A percentile compares a stretch with the other conserved stretches of the same genome.
Conservation (phyloP, 2,888 invertebrate species). For the Epirrhoe alternata region DNA sequence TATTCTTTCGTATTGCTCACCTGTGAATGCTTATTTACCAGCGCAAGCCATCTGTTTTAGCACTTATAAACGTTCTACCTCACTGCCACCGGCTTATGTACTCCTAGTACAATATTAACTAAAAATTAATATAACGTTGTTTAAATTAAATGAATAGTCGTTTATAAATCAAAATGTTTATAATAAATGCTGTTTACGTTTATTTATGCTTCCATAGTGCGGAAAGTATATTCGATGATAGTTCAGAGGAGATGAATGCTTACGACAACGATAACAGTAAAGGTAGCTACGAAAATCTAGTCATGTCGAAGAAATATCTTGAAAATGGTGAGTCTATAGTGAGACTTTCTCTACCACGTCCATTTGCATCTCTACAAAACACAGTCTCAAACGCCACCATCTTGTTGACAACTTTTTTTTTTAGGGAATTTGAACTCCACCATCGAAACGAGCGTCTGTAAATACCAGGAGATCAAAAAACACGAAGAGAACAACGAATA, state of each 20-base stretch:
- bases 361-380: slow-evolving; percentile 1
- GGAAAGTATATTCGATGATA: slow-evolving; percentile 19
- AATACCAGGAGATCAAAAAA: slow-evolving; percentile 43
- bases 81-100: slow-evolving; percentile 24
- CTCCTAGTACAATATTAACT: slow-evolving; percentile 38
- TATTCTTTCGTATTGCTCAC: neutral
- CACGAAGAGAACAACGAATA: slow-evolving; percentile 40
- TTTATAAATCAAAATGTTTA: slow-evolving; percentile 27
- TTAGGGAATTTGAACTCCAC: slow-evolving; percentile 38
- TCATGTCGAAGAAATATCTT: slow-evolving; percentile 12
- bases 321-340: slow-evolving; percentile 8
- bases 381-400: slow-evolving; percentile 8
- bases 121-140: slow-evolving; percentile 29
- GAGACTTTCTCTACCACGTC: neutral
- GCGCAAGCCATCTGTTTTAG: slow-evolving; percentile 17
- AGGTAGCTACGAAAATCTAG: slow-evolving; percentile 26
- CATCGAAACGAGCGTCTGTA: slow-evolving; percentile 39
- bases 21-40: slow-evolving; percentile 9
- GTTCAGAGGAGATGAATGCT: slow-evolving; percentile 12
- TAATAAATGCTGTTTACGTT: slow-evolving; percentile 16
- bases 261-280: slow-evolving; percentile 22
- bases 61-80: slow-evolving; percentile 11
- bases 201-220: slow-evolving; percentile 29
- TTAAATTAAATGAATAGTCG: slow-evolving; percentile 23
- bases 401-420: slow-evolving; percentile 30